A percentile compares a stretch with the other conserved stretches of the same genome.
Conservation (phyloP, 1,140 invertebrate genomes). For the Anastatus disparis region DNA sequence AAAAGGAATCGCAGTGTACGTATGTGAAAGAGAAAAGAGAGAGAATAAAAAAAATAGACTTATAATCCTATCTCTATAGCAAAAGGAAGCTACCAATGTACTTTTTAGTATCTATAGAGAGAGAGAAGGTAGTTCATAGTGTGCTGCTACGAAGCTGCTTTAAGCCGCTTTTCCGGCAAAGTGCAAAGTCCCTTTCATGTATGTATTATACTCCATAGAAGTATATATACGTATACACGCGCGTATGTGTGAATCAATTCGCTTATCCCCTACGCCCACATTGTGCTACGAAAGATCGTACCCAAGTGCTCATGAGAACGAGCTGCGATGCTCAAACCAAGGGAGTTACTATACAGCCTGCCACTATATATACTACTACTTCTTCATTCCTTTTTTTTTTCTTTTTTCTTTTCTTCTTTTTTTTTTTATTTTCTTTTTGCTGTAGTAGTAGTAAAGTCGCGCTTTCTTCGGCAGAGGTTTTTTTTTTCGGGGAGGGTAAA, state of each 20-base stretch:
- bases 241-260: constrained; percentile 34
- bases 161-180: constrained; percentile 37
- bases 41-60: too few species aligned
- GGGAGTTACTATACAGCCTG: neutral
- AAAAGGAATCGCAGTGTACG: too few species aligned
- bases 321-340: neutral
- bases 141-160: neutral
- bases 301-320: constrained; percentile 19
- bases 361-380: neutral
- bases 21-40: too few species aligned
- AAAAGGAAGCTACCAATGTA: too few species aligned
- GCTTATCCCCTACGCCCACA: constrained; percentile 18
- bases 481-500: too few species aligned
- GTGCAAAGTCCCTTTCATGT: constrained; percentile 11
- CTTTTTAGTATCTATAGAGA: too few species aligned
- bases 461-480: constrained; percentile 10
- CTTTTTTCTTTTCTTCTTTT: neutral
- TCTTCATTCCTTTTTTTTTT: neutral
- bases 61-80: too few species aligned
- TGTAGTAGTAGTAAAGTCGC: too few species aligned
- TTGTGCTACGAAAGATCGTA: neutral
- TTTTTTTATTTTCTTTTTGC: neutral
- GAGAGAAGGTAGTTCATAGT: too few species aligned
- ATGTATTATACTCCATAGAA: too few species aligned
- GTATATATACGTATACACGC: neutral